A percentile compares a stretch with the other conserved stretches of the same genome.
phyloP scores from a whole-genome alignment of 2,113 vertebrate genomes.

The Mesocricetus auratus region DNA sequence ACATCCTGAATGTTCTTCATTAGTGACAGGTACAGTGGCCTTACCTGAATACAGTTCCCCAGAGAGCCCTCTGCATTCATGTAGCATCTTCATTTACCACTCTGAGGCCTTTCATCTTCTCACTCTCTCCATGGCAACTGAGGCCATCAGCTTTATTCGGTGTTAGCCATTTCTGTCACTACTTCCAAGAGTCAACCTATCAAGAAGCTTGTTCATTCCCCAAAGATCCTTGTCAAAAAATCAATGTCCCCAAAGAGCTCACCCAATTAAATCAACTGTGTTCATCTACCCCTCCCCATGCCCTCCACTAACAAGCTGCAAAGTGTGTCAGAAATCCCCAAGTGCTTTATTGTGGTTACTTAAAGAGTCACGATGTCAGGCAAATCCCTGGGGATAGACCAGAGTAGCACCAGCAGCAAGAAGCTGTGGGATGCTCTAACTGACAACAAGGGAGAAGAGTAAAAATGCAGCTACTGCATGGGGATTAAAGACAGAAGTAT shows the following conservation, averaged over 20 bases:
- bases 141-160: not conserved
- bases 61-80: not conserved
- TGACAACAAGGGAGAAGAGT: not conserved
- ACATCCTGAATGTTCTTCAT: not conserved
- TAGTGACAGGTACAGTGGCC: not conserved
- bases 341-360: not conserved
- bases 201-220: not conserved
- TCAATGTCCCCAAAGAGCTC: not conserved
- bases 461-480: not conserved
- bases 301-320: not conserved
- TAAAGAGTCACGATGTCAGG: not conserved
- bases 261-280: not conserved
- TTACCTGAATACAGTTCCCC: not conserved
- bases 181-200: not conserved
- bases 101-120: not conserved
- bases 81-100: not conserved
- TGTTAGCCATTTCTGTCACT: not conserved
- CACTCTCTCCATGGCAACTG: not conserved
- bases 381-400: not conserved
- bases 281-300: not conserved
- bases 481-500: not conserved
- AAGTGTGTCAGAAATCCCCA: not conserved
- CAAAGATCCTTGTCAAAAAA: not conserved
- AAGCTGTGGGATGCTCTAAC: not conserved
- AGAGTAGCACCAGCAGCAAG: not conserved